Percentiles rank a stretch among this genome's conserved stretches.
phyloP scores from a whole-genome alignment of 2,797 vertebrate species.

The Pangasius krempfi region DNA sequence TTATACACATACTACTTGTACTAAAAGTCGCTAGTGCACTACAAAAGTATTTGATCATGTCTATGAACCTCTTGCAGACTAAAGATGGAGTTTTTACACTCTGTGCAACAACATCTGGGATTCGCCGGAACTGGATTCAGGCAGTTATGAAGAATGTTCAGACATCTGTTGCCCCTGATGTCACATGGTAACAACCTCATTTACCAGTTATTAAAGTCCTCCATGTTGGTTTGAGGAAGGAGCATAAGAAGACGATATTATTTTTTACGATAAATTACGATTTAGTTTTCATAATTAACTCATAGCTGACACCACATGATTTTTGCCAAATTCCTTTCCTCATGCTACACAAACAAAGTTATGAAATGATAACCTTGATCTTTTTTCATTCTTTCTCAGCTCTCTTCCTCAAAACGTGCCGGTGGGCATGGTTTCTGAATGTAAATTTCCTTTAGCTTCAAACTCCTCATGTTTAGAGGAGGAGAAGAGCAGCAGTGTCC shows the following conservation, averaged over 20 bases:
- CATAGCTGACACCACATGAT: neutral
- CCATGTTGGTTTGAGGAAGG: neutral
- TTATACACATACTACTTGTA: neutral
- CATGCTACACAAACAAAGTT: slow-evolving; percentile 36
- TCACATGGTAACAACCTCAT: slow-evolving; percentile 77
- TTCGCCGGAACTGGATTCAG: slow-evolving; percentile 91
- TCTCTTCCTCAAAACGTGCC: slow-evolving; percentile 76
- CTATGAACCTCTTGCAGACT: slow-evolving; percentile 70
- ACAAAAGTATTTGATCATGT: neutral
- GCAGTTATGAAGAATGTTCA: slow-evolving; percentile 90
- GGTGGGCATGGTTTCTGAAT: slow-evolving; percentile 67
- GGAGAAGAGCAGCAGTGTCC: slow-evolving; percentile 70
- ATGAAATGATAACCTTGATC: neutral
- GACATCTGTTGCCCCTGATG: slow-evolving; percentile 75
- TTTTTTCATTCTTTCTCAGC: slow-evolving; percentile 66
- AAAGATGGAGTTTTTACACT: slow-evolving; percentile 87
- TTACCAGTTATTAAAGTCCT: neutral
- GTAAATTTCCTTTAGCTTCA: slow-evolving; percentile 32
- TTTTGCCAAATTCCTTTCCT: slow-evolving; percentile 7
- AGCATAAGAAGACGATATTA: neutral
- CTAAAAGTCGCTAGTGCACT: neutral
- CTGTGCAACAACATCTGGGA: slow-evolving; percentile 90
- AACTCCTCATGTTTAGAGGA: slow-evolving; percentile 30
- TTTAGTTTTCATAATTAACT: neutral
- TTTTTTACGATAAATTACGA: no score